phyloP scores from a whole-genome alignment of 30 jellyfish, hydroid and myxozoan species.

The Pelagia noctiluca region DNA sequence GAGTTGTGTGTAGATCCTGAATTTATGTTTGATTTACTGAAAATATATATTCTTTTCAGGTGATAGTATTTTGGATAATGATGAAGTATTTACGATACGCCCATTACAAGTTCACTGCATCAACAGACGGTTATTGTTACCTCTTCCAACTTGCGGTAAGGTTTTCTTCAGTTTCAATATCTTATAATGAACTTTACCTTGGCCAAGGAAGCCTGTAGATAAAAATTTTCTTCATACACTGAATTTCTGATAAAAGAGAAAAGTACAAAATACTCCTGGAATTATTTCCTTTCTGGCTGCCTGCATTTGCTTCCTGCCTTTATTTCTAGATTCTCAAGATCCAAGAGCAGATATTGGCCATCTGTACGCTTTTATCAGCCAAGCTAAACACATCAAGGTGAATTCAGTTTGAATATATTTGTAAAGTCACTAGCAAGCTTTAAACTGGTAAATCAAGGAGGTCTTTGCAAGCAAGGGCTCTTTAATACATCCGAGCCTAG shows the following conservation, averaged over 20 bases:
- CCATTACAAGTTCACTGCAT: slow-evolving; percentile 90
- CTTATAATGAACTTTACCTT: too few species aligned
- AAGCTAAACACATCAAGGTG: slow-evolving; percentile 79
- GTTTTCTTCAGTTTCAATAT: neutral
- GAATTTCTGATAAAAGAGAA: too few species aligned
- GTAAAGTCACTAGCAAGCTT: too few species aligned
- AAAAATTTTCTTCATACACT: too few species aligned
- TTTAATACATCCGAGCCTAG: neutral
- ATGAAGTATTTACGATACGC: slow-evolving; percentile 62
- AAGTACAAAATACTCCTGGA: too few species aligned
- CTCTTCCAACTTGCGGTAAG: slow-evolving; percentile 89
- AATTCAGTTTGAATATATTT: neutral
- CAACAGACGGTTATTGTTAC: slow-evolving; percentile 83
- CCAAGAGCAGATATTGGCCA: slow-evolving; percentile 89
- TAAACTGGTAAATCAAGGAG: too few species aligned
- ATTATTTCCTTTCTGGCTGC: too few species aligned
- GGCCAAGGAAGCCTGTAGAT: neutral
- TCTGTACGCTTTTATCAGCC: slow-evolving; percentile 79
- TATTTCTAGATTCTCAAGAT: slow-evolving; percentile 57
- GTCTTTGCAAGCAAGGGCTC: too few species aligned
- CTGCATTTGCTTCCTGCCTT: neutral
- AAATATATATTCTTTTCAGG: slow-evolving; percentile 74
- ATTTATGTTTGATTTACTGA: neutral
- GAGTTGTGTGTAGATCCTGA: too few species aligned
- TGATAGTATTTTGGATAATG: slow-evolving; percentile 58